Evolutionary conservation across 2,113 vertebrate species (phyloP).

Genomic region (Notothenia rossii): DNA sequence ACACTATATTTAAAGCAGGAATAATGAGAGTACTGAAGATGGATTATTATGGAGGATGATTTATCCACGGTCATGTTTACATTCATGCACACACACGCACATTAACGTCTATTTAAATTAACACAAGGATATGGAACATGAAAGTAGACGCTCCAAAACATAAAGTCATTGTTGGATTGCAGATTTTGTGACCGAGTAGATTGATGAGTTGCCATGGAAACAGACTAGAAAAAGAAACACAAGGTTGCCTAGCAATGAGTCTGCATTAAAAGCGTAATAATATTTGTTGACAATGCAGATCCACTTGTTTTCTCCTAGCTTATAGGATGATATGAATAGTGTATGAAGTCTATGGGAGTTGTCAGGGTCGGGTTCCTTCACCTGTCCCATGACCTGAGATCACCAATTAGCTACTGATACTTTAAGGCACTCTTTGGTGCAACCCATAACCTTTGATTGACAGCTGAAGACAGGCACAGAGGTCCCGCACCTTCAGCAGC

Average conservation of each 20-base stretch:
- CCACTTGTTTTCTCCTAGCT: slow-evolving; percentile 26
- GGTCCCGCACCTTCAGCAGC: slow-evolving; percentile 25
- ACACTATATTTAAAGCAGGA: slow-evolving; percentile 17
- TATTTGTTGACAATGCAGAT: slow-evolving; percentile 12
- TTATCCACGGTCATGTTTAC: neutral
- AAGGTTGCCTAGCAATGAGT: slow-evolving; percentile 46
- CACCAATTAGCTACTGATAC: slow-evolving; percentile 1
- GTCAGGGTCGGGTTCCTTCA: neutral
- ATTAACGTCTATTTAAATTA: neutral
- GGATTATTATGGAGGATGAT: neutral
- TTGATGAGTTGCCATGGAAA: slow-evolving; percentile 75
- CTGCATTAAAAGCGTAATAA: neutral
- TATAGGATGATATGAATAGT: slow-evolving; percentile 29
- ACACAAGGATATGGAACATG: neutral
- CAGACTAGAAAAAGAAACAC: slow-evolving; percentile 39
- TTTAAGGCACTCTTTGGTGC: neutral
- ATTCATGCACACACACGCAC: neutral
- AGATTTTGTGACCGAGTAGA: slow-evolving; percentile 17
- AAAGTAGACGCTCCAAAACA: neutral
- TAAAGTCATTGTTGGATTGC: slow-evolving; percentile 11
- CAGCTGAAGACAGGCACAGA: slow-evolving; percentile 51
- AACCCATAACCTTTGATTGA: slow-evolving; percentile 29
- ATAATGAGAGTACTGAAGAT: neutral
- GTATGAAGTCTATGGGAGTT: neutral
- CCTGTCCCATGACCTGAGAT: neutral